phyloP scores from a whole-genome alignment of 1,140 invertebrate genomes.

The Batillaria attramentaria region DNA sequence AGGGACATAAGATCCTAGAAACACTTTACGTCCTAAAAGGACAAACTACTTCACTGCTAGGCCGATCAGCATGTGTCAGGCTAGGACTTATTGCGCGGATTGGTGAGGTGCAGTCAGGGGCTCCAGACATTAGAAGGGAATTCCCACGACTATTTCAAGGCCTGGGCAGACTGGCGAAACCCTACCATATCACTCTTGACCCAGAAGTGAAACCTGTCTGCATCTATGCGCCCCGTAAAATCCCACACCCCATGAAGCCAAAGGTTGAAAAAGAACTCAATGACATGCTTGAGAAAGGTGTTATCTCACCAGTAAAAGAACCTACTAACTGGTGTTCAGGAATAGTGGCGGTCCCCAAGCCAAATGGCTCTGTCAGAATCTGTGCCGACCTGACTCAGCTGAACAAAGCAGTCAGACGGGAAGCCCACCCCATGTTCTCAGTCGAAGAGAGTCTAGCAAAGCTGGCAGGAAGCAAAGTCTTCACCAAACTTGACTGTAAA shows the following conservation, averaged over 20 bases:
- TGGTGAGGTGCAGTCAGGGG: background rate
- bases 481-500: slow-evolving; percentile 30
- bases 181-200: background rate
- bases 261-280: background rate
- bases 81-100: background rate
- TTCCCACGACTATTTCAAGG: slow-evolving; percentile 1
- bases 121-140: background rate
- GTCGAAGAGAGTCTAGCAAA: slow-evolving; percentile 15
- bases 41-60: background rate
- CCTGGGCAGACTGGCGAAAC: background rate
- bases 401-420: slow-evolving; percentile 26
- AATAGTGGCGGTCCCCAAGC: slow-evolving; percentile 24
- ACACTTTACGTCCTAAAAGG: background rate
- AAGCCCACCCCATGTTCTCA: slow-evolving; percentile 6
- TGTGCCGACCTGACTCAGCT: slow-evolving; percentile 43
- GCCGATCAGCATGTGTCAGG: background rate
- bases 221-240: background rate
- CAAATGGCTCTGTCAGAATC: slow-evolving; percentile 38
- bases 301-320: slow-evolving; percentile 13
- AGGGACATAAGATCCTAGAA: background rate
- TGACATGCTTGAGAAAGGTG: background rate
- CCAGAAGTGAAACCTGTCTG: background rate
- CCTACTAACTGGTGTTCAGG: slow-evolving; percentile 24
- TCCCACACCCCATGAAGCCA: background rate
- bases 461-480: slow-evolving; percentile 62